Percentiles rank a stretch among this genome's conserved stretches.
phyloP scores from a whole-genome alignment of 2,888 invertebrate species.

The Callosobruchus maculatus region DNA sequence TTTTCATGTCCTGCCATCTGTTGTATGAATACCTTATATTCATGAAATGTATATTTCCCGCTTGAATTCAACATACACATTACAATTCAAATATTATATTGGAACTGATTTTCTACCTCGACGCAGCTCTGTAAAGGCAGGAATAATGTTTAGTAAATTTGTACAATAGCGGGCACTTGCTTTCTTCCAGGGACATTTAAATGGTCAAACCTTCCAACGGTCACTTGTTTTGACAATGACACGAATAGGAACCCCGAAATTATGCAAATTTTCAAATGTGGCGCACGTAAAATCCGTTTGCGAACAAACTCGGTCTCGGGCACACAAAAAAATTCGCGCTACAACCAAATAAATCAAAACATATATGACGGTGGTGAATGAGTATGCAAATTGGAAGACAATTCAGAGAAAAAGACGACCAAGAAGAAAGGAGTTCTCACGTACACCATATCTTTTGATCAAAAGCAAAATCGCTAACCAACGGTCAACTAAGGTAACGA shows the following conservation, averaged over 20 bases:
- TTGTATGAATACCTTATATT: too few species aligned
- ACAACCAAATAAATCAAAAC: conserved; percentile 47
- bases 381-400: conserved; percentile 46
- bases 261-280: conserved; percentile 18
- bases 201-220: conserved; percentile 25
- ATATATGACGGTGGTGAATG: conserved; percentile 44
- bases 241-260: conserved; percentile 15
- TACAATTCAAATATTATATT: background rate
- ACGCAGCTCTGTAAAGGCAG: background rate
- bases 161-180: background rate
- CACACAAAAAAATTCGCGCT: conserved; percentile 12
- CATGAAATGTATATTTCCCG: too few species aligned
- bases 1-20: too few species aligned
- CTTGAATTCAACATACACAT: too few species aligned
- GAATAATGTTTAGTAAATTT: background rate
- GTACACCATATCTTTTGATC: conserved; percentile 39
- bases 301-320: conserved; percentile 9
- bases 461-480: conserved; percentile 28
- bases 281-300: conserved; percentile 19
- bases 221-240: conserved; percentile 26
- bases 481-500: conserved; percentile 50
- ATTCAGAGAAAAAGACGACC: conserved; percentile 30
- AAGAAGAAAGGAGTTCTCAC: conserved; percentile 44
- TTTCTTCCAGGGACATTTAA: conserved; percentile 10
- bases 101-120: background rate